A percentile compares a stretch with the other conserved stretches of the same genome.
phyloP scores from a whole-genome alignment of 2,888 invertebrate genomes.

The Scaptomyza polygonia region DNA sequence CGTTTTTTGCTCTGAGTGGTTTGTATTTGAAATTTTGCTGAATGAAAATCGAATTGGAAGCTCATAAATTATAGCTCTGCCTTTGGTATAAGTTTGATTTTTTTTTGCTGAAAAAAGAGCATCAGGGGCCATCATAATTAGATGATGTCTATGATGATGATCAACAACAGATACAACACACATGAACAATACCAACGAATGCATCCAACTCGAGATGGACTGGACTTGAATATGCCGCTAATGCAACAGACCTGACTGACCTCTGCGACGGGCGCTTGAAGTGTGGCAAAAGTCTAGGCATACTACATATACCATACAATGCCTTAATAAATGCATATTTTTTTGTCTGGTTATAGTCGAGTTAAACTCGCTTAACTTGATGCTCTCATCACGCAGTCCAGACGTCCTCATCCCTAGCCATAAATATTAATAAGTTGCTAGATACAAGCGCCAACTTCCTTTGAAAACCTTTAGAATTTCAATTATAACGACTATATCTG shows the following conservation, averaged over 20 bases:
- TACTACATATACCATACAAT: too few species aligned
- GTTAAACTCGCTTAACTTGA: not conserved
- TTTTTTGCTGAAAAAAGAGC: conserved; percentile 66
- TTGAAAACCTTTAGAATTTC: conserved; percentile 77
- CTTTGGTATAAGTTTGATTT: conserved; percentile 48
- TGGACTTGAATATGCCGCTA: conserved; percentile 27
- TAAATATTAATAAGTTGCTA: conserved; percentile 70
- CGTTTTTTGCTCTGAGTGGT: conserved; percentile 36
- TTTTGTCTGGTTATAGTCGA: conserved; percentile 13
- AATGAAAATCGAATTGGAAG: conserved; percentile 76
- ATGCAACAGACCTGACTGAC: conserved; percentile 43
- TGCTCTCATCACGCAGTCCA: conserved; percentile 19
- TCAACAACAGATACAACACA: conserved; percentile 30
- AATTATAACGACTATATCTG: conserved; percentile 76
- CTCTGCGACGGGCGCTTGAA: conserved; percentile 55
- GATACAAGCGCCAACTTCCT: conserved; percentile 74
- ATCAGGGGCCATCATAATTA: conserved; percentile 55
- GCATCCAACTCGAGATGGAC: conserved; percentile 34
- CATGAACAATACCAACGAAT: conserved; percentile 18
- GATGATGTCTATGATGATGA: conserved; percentile 34
- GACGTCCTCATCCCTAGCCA: conserved; percentile 57
- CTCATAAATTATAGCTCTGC: conserved; percentile 74
- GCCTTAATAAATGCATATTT: conserved; percentile 7
- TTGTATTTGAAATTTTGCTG: conserved; percentile 63
- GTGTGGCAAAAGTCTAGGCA: conserved; percentile 48